Base-by-base conservation (phyloP, 1,140 invertebrate genomes). In the Acromyrmex heyeri region DNA sequence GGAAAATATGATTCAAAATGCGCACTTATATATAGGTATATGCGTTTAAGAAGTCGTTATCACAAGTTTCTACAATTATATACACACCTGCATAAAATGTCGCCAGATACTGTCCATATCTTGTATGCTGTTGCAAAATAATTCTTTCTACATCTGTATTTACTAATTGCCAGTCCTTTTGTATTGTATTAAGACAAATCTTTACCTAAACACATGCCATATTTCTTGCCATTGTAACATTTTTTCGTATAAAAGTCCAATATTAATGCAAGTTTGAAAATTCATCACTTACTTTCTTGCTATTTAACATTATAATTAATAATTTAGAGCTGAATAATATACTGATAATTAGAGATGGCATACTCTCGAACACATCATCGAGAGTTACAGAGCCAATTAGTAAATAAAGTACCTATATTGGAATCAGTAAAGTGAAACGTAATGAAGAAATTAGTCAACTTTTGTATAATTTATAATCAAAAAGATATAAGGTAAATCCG, bases 21-120 rank as follows among this genome's bases (percentile, higher is more conserved):
- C 38, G 2, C 38, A 44, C 38, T 44, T 65, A 27, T n/a, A 12
- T 61, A 27, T 10, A 44, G 14, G 57, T 59, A 10, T 53, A 18
- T 16, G 48, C 4, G 14, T 50, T 50, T 16, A 50, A 16, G 38
- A 44, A 44, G 8, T 21, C 21, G 21, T 44, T 50, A 0, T 18
- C 14, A 50, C 14, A 50, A 50, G 8, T n/a, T 69, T 69, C 12
- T 69, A 48, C 3, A 48, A 48, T 38, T 67, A 4, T 67, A 4
- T 73, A 57, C 53, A 16, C 24, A 78, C 61, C 14, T 50, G 61
- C 44, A 10, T 78, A 78, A 64, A 65, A 53, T 34, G 18, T 78
- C 18, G 44, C 7, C 3, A 78, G 16, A 34, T 65, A 24, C 0
- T 53, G 76, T 21, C 61, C 76, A n/a, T 65, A 78, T 7, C 27